Evolutionary conservation across 2,797 vertebrate species (phyloP), one percentile per base, ranked within the genome.

Genomic region (Protonibea diacanthus): DNA sequence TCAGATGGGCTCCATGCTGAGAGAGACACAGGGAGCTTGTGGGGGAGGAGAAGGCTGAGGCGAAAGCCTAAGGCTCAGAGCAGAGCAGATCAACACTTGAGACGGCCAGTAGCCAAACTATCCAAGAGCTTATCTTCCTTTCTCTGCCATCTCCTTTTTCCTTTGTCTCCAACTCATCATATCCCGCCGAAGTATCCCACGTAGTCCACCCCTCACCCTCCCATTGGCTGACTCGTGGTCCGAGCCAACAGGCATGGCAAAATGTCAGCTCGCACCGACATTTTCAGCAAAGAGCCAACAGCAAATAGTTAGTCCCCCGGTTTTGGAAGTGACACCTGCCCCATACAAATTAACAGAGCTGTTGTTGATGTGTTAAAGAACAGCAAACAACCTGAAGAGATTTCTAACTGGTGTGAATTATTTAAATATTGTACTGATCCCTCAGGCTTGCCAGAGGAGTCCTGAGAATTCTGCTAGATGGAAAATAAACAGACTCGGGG

Each of bases 1-100:
- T 94, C 92, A 91, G 92, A 92, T 93, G 92, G 90, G 89, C 89
- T 85, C 78, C 91, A 81, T 91, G 86, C 92, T 92, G 92, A 12
- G 91, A 82, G 80, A 90, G 90, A 90, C 71, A 59, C 86, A 56
- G 89, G 88, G 89, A 86, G 85, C 74, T 88, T 29, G 71, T 68
- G 80, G 71, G 47, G 53, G 68, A 23, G 63, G 66, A 57, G 71
- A 71, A 48, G 58, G 83, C 76, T 71, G 80, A 86, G 82, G 91
- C 86, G 89, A 85, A 89, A 91, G 91, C 91, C 90, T 77, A 78
- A 82, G 88, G 91, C 92, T 91, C 84, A 82, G 76, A 90, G 87
- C 83, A 84, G 79, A 84, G 85, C 87, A 92, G 87, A 91, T 88
- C 90, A 90, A 87, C 87, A 83, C 85, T 90, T 79, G 73, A 92